Conservation (phyloP, 2,888 invertebrate genomes). For the Xestia rhomboidea region DNA sequence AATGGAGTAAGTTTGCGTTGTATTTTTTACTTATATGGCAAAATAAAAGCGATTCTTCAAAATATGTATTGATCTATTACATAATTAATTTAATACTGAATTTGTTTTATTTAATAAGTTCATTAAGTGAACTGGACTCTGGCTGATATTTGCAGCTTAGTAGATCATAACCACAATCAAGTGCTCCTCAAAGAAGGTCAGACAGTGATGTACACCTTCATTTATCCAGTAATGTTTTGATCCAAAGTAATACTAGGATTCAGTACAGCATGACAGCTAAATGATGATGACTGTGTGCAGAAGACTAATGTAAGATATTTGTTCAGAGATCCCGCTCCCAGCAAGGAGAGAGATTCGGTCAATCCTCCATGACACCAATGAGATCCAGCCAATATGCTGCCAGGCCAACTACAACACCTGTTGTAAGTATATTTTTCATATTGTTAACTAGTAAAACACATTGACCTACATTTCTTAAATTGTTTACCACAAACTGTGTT, state of each 20-base stretch:
- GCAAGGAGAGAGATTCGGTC: conserved; percentile 80
- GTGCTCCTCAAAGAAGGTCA: too few species aligned
- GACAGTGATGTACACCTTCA: not conserved
- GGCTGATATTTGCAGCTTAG: not conserved
- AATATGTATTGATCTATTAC: too few species aligned
- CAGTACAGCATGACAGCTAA: not conserved
- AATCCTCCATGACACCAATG: conserved; percentile 79
- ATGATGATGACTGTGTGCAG: not conserved
- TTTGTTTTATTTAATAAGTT: too few species aligned
- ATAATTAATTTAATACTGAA: too few species aligned
- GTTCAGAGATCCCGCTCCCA: conserved; percentile 84
- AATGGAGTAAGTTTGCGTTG: conserved; percentile 74
- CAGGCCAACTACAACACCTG: conserved; percentile 52
- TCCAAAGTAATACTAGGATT: not conserved
- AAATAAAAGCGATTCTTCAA: too few species aligned
- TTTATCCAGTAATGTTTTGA: not conserved
- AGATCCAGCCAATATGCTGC: conserved; percentile 75
- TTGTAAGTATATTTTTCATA: conserved; percentile 40
- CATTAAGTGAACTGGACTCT: too few species aligned
- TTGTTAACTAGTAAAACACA: not conserved
- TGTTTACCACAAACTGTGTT: not conserved
- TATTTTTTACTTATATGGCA: not conserved
- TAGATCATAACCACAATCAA: not conserved
- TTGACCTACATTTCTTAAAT: not conserved
- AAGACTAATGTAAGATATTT: not conserved